These are phyloP conservation scores for Malurus leucopterus DNA, from an alignment of 2,797 vertebrate species.

Conservation along the genomic window DNA sequence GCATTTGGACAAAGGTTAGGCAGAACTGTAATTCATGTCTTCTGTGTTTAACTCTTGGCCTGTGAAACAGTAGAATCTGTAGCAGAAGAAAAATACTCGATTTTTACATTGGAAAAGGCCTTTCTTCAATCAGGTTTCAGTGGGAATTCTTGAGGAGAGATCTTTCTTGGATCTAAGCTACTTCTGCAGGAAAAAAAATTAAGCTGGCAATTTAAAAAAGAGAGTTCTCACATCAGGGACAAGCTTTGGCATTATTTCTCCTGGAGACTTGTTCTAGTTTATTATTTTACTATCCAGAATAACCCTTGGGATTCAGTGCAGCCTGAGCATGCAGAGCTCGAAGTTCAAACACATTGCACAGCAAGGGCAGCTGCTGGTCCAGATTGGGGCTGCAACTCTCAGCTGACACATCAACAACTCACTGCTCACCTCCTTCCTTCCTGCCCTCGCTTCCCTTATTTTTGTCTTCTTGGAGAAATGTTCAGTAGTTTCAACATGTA, in stretches of 20 bases:
- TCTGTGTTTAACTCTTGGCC: background rate
- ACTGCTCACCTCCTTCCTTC: background rate
- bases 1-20: slow-evolving; percentile 27
- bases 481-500: background rate
- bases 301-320: background rate
- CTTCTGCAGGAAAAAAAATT: background rate
- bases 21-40: background rate
- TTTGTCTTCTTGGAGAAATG: background rate
- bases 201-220: background rate
- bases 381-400: background rate
- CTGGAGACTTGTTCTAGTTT: background rate
- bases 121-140: background rate
- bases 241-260: background rate
- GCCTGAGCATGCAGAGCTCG: background rate
- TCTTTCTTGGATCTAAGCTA: background rate
- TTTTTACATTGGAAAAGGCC: background rate
- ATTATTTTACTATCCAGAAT: background rate
- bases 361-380: background rate
- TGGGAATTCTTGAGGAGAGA: background rate
- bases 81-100: background rate
- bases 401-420: background rate
- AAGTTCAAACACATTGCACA: background rate
- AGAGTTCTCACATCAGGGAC: background rate
- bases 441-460: background rate
- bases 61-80: background rate